Conservation (phyloP, 2,797 vertebrate species). For the Rhabdophis nuchalis region DNA sequence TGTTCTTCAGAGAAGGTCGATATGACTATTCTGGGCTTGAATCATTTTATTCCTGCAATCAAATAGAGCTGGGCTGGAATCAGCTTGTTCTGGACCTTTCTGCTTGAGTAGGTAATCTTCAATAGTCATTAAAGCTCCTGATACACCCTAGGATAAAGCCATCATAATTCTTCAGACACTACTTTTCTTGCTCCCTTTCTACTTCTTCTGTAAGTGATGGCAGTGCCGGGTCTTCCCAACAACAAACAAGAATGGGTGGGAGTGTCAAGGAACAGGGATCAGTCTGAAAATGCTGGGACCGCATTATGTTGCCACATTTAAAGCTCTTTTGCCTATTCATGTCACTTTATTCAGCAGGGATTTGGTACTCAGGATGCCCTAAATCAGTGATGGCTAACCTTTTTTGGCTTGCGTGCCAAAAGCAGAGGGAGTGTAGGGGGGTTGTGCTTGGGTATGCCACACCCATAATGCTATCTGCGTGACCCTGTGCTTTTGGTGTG, state of each 20-base stretch:
- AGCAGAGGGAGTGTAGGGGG: too few relatives aligned
- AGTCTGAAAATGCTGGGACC: background rate
- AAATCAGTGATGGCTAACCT: too few relatives aligned
- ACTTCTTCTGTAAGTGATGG: background rate
- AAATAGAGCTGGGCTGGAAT: background rate
- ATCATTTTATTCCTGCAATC: background rate
- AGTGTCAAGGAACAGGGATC: background rate
- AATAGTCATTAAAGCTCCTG: background rate
- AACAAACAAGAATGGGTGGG: background rate
- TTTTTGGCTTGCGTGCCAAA: too few relatives aligned
- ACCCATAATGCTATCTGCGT: too few relatives aligned
- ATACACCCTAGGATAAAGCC: background rate
- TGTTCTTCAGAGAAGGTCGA: background rate
- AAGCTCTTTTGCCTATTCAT: background rate
- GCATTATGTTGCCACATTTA: background rate
- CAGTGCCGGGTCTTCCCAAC: background rate
- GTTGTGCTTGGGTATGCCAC: too few relatives aligned
- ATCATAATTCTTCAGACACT: background rate
- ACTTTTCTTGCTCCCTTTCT: background rate
- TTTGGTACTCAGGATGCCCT: background rate
- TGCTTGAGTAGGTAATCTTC: background rate
- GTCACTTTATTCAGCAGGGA: background rate
- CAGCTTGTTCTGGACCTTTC: background rate
- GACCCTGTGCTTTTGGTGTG: too few relatives aligned
- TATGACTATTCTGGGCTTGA: background rate